Conservation (phyloP, 2,888 invertebrate species). For the Philereme vetulata region DNA sequence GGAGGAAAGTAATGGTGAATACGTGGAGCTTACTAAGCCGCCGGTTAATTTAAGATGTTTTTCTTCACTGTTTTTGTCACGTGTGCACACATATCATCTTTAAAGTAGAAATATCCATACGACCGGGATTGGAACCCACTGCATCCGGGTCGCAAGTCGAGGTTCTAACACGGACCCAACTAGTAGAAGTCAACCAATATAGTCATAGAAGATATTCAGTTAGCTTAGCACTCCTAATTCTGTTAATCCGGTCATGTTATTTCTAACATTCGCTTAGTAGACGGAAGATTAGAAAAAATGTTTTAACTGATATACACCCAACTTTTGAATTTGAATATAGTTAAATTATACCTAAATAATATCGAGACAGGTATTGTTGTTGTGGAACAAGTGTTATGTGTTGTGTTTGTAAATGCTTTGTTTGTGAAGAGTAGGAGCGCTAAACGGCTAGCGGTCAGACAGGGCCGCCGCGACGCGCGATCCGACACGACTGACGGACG, state of each 20-base stretch:
- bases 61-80: too few relatives aligned
- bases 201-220: neutral
- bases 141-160: too few relatives aligned
- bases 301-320: too few relatives aligned
- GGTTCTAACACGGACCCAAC: too few relatives aligned
- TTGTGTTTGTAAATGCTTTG: constrained; percentile 22
- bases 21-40: too few relatives aligned
- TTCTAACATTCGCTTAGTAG: neutral
- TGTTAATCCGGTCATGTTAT: constrained; percentile 4
- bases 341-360: neutral
- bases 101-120: too few relatives aligned
- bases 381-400: constrained; percentile 8
- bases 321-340: too few relatives aligned
- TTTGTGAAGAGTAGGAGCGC: constrained; percentile 16
- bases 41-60: too few relatives aligned
- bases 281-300: too few relatives aligned
- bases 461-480: constrained; percentile 39
- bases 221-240: constrained; percentile 12
- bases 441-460: constrained; percentile 23
- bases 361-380: constrained; percentile 1
- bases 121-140: too few relatives aligned
- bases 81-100: too few relatives aligned
- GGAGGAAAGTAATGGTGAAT: too few relatives aligned
- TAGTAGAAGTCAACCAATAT: neutral
- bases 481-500: constrained; percentile 39